Conservation (phyloP, 2,113 vertebrate genomes). For the Protobothrops mucrosquamatus region DNA sequence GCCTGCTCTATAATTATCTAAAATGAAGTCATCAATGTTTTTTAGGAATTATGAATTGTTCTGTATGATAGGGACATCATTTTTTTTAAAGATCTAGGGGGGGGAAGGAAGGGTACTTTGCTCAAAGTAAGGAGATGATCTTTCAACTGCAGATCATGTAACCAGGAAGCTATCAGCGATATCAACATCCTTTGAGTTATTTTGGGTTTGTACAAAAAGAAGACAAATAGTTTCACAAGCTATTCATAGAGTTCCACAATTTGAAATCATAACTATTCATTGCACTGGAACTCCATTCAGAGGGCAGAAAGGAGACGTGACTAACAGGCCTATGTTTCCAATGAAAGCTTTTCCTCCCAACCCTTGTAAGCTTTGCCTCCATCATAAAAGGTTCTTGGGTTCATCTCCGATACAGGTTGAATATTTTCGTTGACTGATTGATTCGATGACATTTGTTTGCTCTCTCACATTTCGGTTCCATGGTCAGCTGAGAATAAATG, state of each 20-base stretch:
- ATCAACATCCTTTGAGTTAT: slow-evolving; percentile 22
- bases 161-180: slow-evolving; percentile 25
- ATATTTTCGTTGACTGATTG: background rate
- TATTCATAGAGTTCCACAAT: background rate
- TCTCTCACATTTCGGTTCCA: background rate
- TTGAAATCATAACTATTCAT: slow-evolving; percentile 22
- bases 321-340: background rate
- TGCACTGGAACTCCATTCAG: slow-evolving; percentile 1
- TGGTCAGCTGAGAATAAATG: background rate
- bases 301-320: background rate
- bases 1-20: background rate
- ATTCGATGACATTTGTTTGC: background rate
- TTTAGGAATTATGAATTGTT: background rate
- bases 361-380: background rate
- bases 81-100: background rate
- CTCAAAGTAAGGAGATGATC: slow-evolving; percentile 12
- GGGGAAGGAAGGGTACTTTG: background rate
- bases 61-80: background rate
- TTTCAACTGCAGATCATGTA: background rate
- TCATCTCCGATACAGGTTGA: background rate
- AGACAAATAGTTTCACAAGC: slow-evolving; percentile 23
- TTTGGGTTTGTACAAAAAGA: slow-evolving; percentile 2
- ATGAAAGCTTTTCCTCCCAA: background rate
- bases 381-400: background rate
- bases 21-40: background rate